These are phyloP conservation scores for Macrosoma leucophasiata DNA, from an alignment of 2,888 invertebrate genomes.

Conservation along the genomic window DNA sequence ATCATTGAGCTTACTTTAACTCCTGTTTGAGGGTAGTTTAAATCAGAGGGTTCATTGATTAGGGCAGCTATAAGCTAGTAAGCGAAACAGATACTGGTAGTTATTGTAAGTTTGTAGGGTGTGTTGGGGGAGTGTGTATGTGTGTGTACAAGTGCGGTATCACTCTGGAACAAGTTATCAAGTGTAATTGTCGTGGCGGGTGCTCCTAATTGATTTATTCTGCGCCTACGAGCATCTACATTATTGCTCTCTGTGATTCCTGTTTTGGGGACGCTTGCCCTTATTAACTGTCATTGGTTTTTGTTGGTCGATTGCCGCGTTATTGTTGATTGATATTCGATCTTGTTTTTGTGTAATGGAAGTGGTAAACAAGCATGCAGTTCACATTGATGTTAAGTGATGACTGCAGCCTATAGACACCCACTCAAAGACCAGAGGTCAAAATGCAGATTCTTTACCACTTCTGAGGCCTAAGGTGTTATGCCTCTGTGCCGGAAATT, in stretches of 20 bases:
- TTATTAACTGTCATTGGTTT: conserved; percentile 16
- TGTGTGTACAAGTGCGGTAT: conserved; percentile 29
- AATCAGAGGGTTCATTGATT: conserved; percentile 58
- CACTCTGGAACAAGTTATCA: conserved; percentile 56
- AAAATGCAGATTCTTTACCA: too few relatives aligned
- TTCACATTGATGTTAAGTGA: too few relatives aligned
- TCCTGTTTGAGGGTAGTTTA: conserved; percentile 30
- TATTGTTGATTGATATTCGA: too few relatives aligned
- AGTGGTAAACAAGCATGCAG: too few relatives aligned
- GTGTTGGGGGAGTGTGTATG: conserved; percentile 26
- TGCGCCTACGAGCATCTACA: conserved; percentile 24
- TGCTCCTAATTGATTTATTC: conserved; percentile 64
- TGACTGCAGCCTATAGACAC: too few relatives aligned
- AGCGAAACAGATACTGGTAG: conserved; percentile 44
- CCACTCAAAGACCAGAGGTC: too few relatives aligned
- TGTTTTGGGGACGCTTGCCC: conserved; percentile 3
- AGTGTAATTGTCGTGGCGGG: conserved; percentile 61
- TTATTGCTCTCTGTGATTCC: conserved; percentile 7
- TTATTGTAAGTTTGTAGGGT: conserved; percentile 14
- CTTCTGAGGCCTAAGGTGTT: too few relatives aligned
- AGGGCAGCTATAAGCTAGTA: conserved; percentile 57
- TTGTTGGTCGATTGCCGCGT: too few relatives aligned
- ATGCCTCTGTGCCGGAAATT: too few relatives aligned
- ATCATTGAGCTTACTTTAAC: too few relatives aligned
- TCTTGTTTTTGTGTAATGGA: too few relatives aligned